Conservation (phyloP, 1,140 invertebrate species). For the Triops cancriformis region DNA sequence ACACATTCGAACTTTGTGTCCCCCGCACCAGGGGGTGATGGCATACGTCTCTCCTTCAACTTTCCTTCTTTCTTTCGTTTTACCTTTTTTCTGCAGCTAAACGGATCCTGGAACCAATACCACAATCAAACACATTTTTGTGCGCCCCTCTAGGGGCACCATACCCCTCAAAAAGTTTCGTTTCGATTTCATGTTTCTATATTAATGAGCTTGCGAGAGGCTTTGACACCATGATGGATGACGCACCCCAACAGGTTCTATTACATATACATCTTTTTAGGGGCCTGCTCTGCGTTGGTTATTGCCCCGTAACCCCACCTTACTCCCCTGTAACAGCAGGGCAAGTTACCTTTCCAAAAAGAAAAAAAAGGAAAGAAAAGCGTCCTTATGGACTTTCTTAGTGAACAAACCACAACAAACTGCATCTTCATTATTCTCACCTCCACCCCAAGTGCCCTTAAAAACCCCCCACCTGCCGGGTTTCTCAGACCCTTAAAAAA, state of each 20-base stretch:
- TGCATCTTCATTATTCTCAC: not conserved
- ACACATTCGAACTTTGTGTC: not conserved
- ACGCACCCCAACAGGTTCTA: not conserved
- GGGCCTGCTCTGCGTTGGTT: too few relatives aligned
- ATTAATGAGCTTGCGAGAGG: not conserved
- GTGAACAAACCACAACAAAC: not conserved
- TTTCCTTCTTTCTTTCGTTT: too few relatives aligned
- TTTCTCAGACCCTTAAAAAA: not conserved
- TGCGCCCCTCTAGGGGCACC: not conserved
- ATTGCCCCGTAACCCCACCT: too few relatives aligned
- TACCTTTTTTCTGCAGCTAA: too few relatives aligned
- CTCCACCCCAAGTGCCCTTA: not conserved
- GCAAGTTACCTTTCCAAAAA: too few relatives aligned
- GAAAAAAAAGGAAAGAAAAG: too few relatives aligned
- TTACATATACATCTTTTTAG: not conserved
- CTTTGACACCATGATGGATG: not conserved
- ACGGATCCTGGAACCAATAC: not conserved
- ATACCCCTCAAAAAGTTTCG: not conserved
- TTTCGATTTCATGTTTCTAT: not conserved
- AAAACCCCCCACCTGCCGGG: not conserved
- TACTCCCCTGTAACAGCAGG: too few relatives aligned
- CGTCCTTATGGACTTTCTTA: too few relatives aligned
- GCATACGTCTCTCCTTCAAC: not conserved
- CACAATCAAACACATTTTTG: not conserved
- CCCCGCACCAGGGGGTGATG: constrained; percentile 2